These are phyloP conservation scores for Lagorchestes hirsutus DNA, from an alignment of 2,797 vertebrate genomes.

Conservation along the genomic window DNA sequence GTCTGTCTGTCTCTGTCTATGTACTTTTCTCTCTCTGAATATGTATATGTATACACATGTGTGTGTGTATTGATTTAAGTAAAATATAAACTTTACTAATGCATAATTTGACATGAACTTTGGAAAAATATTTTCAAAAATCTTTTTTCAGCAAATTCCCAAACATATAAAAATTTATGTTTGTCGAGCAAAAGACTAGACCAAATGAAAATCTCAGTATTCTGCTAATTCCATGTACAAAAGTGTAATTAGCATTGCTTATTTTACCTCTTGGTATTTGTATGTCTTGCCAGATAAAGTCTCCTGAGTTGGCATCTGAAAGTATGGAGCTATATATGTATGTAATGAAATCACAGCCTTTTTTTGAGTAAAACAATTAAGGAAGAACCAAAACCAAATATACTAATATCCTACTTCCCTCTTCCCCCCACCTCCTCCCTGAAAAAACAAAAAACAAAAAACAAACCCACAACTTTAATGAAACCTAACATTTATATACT, in stretches of 20 bases:
- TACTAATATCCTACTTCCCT: no score
- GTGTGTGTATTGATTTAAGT: slow-evolving; percentile 23
- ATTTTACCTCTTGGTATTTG: slow-evolving; percentile 26
- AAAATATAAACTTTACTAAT: slow-evolving; percentile 34
- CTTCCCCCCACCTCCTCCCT: no score
- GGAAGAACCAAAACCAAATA: no score
- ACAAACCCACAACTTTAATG: background rate
- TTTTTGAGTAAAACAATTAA: slow-evolving; percentile 30
- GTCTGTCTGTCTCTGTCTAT: no score
- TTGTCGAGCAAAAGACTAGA: slow-evolving; percentile 18
- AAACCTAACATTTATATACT: background rate
- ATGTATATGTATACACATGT: no score
- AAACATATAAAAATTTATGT: slow-evolving; percentile 26
- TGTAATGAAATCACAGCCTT: slow-evolving; percentile 22
- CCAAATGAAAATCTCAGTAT: slow-evolving; percentile 22
- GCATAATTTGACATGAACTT: slow-evolving; percentile 29
- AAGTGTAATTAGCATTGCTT: background rate
- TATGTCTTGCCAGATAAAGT: background rate
- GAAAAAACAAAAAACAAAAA: no score
- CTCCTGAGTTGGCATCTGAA: slow-evolving; percentile 7
- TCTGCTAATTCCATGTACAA: slow-evolving; percentile 43
- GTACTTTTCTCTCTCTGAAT: no score
- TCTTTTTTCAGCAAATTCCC: slow-evolving; percentile 33
- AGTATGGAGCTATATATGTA: slow-evolving; percentile 10
- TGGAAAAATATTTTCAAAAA: slow-evolving; percentile 47